Base-by-base conservation (phyloP, 2,888 invertebrate genomes). In the Chalcosyrphus nemorum region DNA sequence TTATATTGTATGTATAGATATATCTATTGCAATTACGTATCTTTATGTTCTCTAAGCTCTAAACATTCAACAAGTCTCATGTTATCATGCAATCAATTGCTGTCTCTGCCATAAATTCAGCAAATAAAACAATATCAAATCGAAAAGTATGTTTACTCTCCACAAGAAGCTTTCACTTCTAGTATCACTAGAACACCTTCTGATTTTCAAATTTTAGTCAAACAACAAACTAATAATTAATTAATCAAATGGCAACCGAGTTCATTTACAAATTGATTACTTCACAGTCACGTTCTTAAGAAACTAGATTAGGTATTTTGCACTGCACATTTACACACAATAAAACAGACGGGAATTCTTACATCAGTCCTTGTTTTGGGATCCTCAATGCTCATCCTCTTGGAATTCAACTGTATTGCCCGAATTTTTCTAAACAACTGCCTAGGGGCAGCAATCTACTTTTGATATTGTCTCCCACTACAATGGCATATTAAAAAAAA, bases 371-470 rank as follows among this genome's bases (percentile, higher is more conserved):
- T 21, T 19, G 32, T 21, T 24, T 29, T 5, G 15, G 45, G 32
- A 0, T 71, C 65, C 11, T 65, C 24, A 17, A 35, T 35, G 13
- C 27, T 9, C 38, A 32, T 63, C 41, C 7, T 57, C 52, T 15
- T 6, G 2, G 52, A 29, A 15, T 13, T 32, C 63, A 41, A 78
- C 80, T 35, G 54, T 15, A 21, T 45, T 54, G 19, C 11, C 15
- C 47, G 59, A 61, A 54, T 24, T 45, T 66, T 32, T 4, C 17
- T 19, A 29, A 74, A 35, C 11, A 27, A 80, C 76, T 77, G 41
- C 7, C 38, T 21, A 45, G 17, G 45, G 17, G 29, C 11, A 57
- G 61, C 21, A 27, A 15, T 65, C 27, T 19, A 45, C 52, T 54
- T 56, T 71, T 21, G 29, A 63, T 3, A 41, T 63, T 38, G 2